Percentiles rank a stretch among this genome's conserved stretches.
Evolutionary conservation across 2,797 vertebrate species (phyloP).

Genomic region (Limosa lapponica): DNA sequence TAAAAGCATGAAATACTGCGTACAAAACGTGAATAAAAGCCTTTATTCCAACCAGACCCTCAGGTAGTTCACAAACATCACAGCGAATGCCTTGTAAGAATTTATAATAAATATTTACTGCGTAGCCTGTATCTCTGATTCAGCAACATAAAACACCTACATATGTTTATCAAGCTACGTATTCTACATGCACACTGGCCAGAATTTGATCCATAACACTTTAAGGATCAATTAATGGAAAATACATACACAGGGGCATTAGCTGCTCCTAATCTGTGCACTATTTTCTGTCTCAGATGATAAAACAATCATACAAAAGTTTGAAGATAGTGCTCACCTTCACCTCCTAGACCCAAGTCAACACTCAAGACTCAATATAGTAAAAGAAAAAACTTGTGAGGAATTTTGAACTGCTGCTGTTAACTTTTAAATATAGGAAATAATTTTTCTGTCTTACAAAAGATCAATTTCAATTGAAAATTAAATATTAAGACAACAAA

Average conservation of each 20-base stretch:
- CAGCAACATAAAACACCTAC: background rate
- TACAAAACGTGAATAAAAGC: background rate
- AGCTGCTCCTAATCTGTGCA: background rate
- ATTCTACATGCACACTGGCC: background rate
- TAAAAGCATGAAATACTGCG: background rate
- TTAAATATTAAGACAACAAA: background rate
- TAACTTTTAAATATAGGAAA: background rate
- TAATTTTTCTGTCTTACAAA: background rate
- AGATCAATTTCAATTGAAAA: background rate
- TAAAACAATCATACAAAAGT: background rate
- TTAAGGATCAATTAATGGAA: background rate
- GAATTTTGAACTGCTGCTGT: background rate
- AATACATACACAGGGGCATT: background rate
- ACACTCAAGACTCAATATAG: background rate
- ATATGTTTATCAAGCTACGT: background rate
- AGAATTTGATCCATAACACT: background rate
- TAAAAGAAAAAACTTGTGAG: background rate
- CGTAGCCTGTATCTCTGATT: background rate
- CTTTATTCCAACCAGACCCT: background rate
- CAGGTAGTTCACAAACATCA: background rate
- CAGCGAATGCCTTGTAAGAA: background rate
- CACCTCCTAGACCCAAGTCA: background rate
- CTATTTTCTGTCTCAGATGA: background rate
- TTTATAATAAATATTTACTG: background rate
- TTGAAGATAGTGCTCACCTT: background rate